These are phyloP conservation scores for Scaptomyza pallida DNA, from an alignment of 1,140 invertebrate species.

Conservation along the genomic window DNA sequence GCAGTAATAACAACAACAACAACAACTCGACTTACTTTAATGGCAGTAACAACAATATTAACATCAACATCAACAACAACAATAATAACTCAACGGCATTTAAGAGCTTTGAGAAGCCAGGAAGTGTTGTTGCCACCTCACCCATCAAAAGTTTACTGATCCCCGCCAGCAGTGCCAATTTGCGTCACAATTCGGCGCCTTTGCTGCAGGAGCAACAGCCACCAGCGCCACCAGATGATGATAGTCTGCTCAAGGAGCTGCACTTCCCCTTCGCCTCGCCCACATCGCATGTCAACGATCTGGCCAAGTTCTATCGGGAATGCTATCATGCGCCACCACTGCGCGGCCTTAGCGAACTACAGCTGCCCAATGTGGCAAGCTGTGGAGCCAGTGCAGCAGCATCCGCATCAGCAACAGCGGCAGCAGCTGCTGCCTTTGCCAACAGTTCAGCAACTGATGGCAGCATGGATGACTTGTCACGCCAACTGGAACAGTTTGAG, in stretches of 20 bases:
- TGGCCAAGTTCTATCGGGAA: conserved; percentile 91
- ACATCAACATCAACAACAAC: conserved; percentile 66
- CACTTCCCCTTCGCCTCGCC: conserved; percentile 86
- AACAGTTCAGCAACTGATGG: conserved; percentile 50
- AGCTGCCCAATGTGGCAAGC: conserved; percentile 45
- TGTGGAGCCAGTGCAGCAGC: conserved; percentile 84
- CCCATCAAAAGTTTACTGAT: conserved; percentile 76
- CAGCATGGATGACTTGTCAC: conserved; percentile 88
- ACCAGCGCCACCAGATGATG: conserved; percentile 56
- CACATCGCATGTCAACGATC: conserved; percentile 86
- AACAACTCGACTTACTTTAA: conserved; percentile 42
- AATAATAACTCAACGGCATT: conserved; percentile 73
- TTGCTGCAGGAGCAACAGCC: conserved; percentile 34
- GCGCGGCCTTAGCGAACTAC: conserved; percentile 86
- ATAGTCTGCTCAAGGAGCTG: conserved; percentile 75
- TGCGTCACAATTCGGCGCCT: conserved; percentile 63
- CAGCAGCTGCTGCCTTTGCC: conserved; percentile 33
- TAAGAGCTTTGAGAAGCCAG: conserved; percentile 74
- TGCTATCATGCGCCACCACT: conserved; percentile 91
- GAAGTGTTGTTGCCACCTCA: conserved; percentile 50
- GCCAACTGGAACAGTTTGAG: conserved; percentile 91
- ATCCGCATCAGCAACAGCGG: conserved; percentile 20
- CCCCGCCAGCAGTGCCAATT: conserved; percentile 58
- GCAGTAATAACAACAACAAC: conserved; percentile 66
- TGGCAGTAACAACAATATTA: conserved; percentile 65